Evolutionary conservation across 2,113 vertebrate genomes (phyloP).

Genomic region (Alces alces): DNA sequence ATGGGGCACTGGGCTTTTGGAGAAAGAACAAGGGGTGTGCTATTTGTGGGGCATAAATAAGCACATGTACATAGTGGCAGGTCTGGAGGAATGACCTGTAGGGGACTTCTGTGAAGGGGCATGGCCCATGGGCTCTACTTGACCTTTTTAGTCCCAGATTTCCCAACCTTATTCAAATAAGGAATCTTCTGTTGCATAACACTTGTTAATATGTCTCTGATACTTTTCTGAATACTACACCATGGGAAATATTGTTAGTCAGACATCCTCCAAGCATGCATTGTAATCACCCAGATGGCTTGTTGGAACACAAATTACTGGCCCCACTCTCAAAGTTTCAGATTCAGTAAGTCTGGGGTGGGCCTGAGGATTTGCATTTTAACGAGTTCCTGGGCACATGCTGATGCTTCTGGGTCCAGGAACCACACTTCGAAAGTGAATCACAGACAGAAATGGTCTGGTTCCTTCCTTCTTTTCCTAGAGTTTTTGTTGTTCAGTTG

Average conservation of each 20-base stretch:
- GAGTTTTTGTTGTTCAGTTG: not conserved
- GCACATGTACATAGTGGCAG: not conserved
- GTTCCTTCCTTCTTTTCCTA: not conserved
- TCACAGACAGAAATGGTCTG: not conserved
- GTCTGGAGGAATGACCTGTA: not conserved
- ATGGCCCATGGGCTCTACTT: not conserved
- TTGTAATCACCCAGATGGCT: not conserved
- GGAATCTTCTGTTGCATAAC: not conserved
- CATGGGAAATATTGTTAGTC: not conserved
- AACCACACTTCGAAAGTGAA: not conserved
- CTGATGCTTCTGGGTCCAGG: not conserved
- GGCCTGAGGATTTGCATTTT: not conserved
- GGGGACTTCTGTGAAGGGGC: not conserved
- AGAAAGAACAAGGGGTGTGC: not conserved
- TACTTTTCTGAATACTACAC: constrained; percentile 1
- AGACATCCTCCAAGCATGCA: not conserved
- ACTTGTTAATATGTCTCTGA: not conserved
- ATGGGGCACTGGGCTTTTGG: not conserved
- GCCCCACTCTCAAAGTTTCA: not conserved
- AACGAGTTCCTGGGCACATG: not conserved
- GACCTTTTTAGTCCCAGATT: not conserved
- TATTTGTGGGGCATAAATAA: not conserved
- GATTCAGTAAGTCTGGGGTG: not conserved
- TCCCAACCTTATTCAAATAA: not conserved
- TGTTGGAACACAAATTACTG: not conserved